Conservation (phyloP, 2,888 invertebrate genomes). For the Stramonita haemastoma region DNA sequence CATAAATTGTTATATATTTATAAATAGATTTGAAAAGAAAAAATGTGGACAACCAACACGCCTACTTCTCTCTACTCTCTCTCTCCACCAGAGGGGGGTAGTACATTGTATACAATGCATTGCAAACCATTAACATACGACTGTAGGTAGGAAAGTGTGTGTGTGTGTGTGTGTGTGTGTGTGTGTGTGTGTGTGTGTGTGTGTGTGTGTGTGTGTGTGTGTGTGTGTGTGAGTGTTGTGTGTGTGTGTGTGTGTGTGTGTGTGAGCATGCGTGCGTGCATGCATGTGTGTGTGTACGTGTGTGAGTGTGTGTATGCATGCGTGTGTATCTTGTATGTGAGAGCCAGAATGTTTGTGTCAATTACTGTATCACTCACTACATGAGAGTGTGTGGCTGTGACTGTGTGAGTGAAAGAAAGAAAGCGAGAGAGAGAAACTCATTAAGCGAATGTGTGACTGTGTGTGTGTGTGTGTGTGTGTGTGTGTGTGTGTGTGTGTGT, state of each 20-base stretch:
- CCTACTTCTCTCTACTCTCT: too few relatives aligned
- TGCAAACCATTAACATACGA: not conserved
- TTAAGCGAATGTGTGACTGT: not conserved
- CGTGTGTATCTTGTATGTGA: not conserved
- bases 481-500: conserved; percentile 10
- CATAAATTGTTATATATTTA: too few relatives aligned
- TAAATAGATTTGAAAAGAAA: too few relatives aligned
- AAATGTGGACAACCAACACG: too few relatives aligned
- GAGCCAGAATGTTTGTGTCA: not conserved
- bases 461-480: not conserved
- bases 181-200: too few relatives aligned
- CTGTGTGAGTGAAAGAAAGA: not conserved
- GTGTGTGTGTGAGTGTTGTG: too few relatives aligned
- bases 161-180: not conserved
- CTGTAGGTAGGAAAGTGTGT: not conserved
- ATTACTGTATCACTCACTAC: not conserved
- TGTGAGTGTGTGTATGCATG: conserved; percentile 8
- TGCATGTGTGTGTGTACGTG: conserved; percentile 19
- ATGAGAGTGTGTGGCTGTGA: not conserved
- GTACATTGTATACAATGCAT: too few relatives aligned
- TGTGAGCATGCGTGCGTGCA: not conserved
- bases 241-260: not conserved
- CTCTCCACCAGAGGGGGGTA: too few relatives aligned
- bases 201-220: too few relatives aligned
- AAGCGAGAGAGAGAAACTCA: not conserved